A percentile compares a stretch with the other conserved stretches of the same genome.
These are phyloP conservation scores for Smittia aterrima DNA, from an alignment of 2,888 invertebrate genomes.

Conservation along the genomic window DNA sequence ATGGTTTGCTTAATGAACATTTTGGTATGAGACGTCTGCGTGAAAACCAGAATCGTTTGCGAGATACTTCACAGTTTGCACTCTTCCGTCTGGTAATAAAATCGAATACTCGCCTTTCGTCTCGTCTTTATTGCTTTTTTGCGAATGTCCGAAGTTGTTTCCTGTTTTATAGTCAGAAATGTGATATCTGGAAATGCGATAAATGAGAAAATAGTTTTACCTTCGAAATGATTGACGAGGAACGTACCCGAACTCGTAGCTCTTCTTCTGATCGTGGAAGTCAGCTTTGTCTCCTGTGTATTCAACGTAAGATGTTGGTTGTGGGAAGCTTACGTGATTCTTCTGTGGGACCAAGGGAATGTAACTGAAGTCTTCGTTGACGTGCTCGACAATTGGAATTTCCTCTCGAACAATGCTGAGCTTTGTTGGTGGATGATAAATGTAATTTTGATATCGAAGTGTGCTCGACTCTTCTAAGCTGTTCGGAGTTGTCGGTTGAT, in stretches of 20 bases:
- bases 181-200: conserved; percentile 58
- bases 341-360: neutral
- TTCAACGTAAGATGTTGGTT: conserved; percentile 15
- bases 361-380: neutral
- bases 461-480: neutral
- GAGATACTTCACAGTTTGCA: conserved; percentile 74
- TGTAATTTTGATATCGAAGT: neutral
- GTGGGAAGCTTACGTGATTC: neutral
- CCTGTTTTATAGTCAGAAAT: conserved; percentile 69
- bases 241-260: conserved; percentile 58
- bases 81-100: conserved; percentile 72
- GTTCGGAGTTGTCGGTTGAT: conserved; percentile 43
- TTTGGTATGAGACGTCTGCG: conserved; percentile 70
- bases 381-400: conserved; percentile 12
- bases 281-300: conserved; percentile 43
- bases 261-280: conserved; percentile 61
- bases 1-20: conserved; percentile 44
- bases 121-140: conserved; percentile 58
- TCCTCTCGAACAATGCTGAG: neutral
- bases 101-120: conserved; percentile 74
- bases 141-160: conserved; percentile 75
- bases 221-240: neutral
- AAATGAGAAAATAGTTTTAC: conserved; percentile 53
- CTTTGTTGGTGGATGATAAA: neutral
- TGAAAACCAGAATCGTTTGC: conserved; percentile 76